Base-by-base conservation (phyloP, 2,888 invertebrate species). In the Andrena camellia region DNA sequence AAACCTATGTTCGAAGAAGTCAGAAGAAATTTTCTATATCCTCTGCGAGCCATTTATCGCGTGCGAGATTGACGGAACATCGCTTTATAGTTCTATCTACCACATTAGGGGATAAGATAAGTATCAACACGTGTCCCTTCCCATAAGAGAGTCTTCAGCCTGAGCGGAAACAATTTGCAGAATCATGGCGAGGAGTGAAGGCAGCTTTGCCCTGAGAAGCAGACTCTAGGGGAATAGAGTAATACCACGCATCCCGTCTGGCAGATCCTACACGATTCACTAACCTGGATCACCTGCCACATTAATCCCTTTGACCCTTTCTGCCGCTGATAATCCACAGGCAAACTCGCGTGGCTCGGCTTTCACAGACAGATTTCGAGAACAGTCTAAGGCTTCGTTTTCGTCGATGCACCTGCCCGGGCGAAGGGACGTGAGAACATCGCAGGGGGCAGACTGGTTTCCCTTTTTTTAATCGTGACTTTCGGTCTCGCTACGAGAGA, bases 241-340 rank as follows among this genome's bases (percentile, higher is more conserved):
- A 62, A 67, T 26, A 29, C 23, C 62, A 54, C 54, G 7, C 62
- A 52, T 52, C 50, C 33, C 26, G 66, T 59, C 62, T 42, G 35
- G 29, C 63, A 59, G 70, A 70, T 67, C 75, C 57, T 75, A 63
- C 23, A 66, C 72, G 64, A 85, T 70, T 73, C 67, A 23, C 67
- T 71, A 67, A 62, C 66, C 60, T 79, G 79, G 57, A 78, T 85
- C 82, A 85, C 78, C 76, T 78, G 78, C 76, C 60, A 76, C n/a
- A 73, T 63, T 78, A 84, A 86, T 82, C 78, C 70, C 67, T 83
- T 74, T 84, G 78, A 79, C 79, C 80, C 77, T 68, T 79, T 70
- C 78, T 74, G 59, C 35, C 68, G 35, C n/a, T 31, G 59, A 71
- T 84, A 76, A 89, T 86, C 80, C 70, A 66, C 57, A 64, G 62